Evolutionary conservation across 2,888 invertebrate genomes (phyloP), one percentile per base, ranked within the genome.

Genomic region (Linyphia triangularis): DNA sequence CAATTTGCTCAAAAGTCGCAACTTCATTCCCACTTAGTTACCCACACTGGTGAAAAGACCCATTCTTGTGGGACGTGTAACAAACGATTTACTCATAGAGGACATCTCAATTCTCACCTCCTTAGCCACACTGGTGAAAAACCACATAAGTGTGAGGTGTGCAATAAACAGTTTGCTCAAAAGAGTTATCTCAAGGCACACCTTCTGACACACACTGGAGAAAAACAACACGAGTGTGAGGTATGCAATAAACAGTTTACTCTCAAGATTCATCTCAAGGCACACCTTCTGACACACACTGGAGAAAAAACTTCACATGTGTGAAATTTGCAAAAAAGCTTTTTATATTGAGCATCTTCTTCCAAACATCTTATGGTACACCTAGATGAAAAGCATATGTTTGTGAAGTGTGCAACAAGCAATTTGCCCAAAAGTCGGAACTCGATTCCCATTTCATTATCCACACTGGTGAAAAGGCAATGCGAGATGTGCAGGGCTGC

Each of bases 1-100:
- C 61, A 26, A 63, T 82, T 82, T 72, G 82, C 70, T 4, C 70
- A 70, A 13, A 70, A 82, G 19, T 59, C 40, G n/a, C 37, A 57
- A 22, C 61, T 82, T 6, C 24, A 70, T 26, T 61, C 24, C 7
- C 82, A 82, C 40, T 26, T 22, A 16, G 33, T 61, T 13, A 70
- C 61, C n/a, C 82, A 82, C 26, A 13, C n/a, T n/a, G 33, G 7
- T 6, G 82, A 70, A 59, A 82, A 82, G 26, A 59, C 82, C 2
- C 70, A 24, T 59, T 2, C 7, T 13, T 82, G 82, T 59, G 30
- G 33, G 2, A 37, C 13, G 9, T 82, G 83, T 19, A 28, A 83
- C 19, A 72, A 83, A 40, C 6, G 30, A 19, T 83, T 83, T 83
- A 37, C 40, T 24, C 6, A 30, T 6, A 61, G 40, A 37, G 30